Conservation (phyloP, 37 sponge, comb jelly and placozoan genomes). For the Hormiphora californensis region DNA sequence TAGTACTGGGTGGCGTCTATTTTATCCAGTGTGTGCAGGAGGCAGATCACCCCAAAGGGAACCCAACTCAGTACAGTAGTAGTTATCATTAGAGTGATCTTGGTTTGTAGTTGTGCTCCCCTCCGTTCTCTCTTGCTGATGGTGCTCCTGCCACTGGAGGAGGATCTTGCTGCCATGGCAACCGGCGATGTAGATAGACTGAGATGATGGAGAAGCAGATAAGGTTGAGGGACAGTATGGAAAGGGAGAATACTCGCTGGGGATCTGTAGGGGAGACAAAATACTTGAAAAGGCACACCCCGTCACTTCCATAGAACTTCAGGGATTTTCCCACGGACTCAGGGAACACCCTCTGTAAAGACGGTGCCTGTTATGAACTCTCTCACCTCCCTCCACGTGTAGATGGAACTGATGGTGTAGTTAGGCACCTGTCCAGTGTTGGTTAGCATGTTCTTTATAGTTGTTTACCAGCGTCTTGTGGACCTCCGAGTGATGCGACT, state of each 20-base stretch:
- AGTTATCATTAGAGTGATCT: background rate
- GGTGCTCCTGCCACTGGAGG: background rate
- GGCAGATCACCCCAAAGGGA: slow-evolving; percentile 11
- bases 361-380: background rate
- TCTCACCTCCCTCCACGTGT: background rate
- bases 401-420: background rate
- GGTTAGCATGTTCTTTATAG: background rate
- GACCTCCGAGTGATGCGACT: background rate
- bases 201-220: slow-evolving; percentile 13
- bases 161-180: background rate
- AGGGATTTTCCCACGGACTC: slow-evolving; percentile 2
- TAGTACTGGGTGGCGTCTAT: background rate
- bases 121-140: background rate
- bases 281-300: background rate
- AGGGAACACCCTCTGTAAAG: background rate
- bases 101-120: background rate
- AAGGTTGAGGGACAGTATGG: slow-evolving; percentile 4
- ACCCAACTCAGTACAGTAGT: slow-evolving; percentile 1
- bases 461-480: background rate
- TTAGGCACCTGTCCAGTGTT: background rate
- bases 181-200: no score
- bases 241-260: background rate
- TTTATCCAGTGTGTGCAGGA: background rate
- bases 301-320: slow-evolving; percentile 2
- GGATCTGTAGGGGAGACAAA: background rate